phyloP scores from a whole-genome alignment of 2,113 vertebrate genomes.

The Myotis brandtii region DNA sequence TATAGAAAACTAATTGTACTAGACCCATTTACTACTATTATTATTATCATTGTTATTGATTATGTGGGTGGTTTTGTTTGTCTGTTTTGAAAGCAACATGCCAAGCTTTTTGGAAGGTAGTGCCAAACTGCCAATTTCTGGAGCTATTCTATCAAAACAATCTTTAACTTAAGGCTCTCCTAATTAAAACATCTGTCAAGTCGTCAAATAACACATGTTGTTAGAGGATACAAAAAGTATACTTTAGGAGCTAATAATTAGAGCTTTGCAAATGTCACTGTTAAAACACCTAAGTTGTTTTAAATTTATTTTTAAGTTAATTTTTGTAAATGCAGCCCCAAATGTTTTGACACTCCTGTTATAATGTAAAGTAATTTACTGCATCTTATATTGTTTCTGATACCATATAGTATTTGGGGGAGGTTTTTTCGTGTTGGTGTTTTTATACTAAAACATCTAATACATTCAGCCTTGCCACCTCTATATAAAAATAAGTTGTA shows the following conservation, averaged over 20 bases:
- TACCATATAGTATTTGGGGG: not conserved
- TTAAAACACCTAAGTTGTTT: slow-evolving; percentile 62
- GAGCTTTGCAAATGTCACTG: slow-evolving; percentile 54
- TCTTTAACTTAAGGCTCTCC: slow-evolving; percentile 57
- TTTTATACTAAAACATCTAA: slow-evolving; percentile 56
- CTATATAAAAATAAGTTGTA: slow-evolving; percentile 54
- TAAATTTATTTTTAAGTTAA: not conserved
- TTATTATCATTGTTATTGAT: slow-evolving; percentile 72
- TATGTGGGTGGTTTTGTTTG: slow-evolving; percentile 23
- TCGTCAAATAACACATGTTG: slow-evolving; percentile 48
- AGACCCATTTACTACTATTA: slow-evolving; percentile 59
- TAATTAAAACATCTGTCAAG: slow-evolving; percentile 68
- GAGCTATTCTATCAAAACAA: slow-evolving; percentile 2
- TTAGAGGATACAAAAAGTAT: slow-evolving; percentile 60
- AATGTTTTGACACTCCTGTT: slow-evolving; percentile 66
- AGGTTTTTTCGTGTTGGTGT: too few species aligned
- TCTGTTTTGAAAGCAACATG: slow-evolving; percentile 50
- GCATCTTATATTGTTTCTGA: not conserved
- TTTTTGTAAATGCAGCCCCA: slow-evolving; percentile 12
- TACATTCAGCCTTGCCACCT: not conserved
- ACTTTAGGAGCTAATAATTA: slow-evolving; percentile 55
- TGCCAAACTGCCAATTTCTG: not conserved
- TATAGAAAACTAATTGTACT: slow-evolving; percentile 80
- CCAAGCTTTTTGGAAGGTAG: not conserved
- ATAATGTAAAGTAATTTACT: slow-evolving; percentile 47